Evolutionary conservation across 1,140 invertebrate genomes (phyloP), one percentile per base, ranked within the genome.

Genomic region (Aplysia californica): DNA sequence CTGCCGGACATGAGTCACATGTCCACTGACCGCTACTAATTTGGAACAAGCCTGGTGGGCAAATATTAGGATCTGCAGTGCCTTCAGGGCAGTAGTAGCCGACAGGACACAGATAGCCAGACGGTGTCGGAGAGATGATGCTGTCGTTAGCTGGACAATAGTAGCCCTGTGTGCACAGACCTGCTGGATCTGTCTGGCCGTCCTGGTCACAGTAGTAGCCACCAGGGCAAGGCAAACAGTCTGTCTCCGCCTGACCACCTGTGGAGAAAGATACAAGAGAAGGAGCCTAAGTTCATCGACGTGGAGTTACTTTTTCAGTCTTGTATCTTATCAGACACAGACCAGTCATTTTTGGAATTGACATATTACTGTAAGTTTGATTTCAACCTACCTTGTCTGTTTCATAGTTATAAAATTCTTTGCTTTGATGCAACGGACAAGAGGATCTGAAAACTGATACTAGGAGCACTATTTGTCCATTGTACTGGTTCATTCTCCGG

Each of bases 71-170:
- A n/a, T 75, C 77, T 26, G 83, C 79, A 5, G 81, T 79, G 29
- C 83, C 85, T 39, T 81, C 74, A 18, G 79, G 77, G 67, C 87
- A 88, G 66, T 80, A 88, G 70, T 84, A 83, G 15, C 82, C 84
- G 4, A 80, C 67, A 10, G 82, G 85, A 74, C 87, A 89, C 50
- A 73, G 66, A 50, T 80, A 85, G n/a, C 74, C 79, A 33, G 84
- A 58, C 21, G 82, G 84, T 36, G 80, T 84, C 3, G 86, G 73
- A 23, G 82, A 82, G 29, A 75, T 80, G n/a, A 79, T 84, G 5
- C 83, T 82, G 35, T 84, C 80, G 71, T 87, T 87, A 44, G 81
- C 83, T 31, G 87, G 87, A 75, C 87, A 89, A 78, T 87, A 89
- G 77, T 85, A 89, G 36, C 87, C 87, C 20, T 75, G 73, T 38